phyloP scores from a whole-genome alignment of 2,888 invertebrate genomes.

The Macrophya annulata region DNA sequence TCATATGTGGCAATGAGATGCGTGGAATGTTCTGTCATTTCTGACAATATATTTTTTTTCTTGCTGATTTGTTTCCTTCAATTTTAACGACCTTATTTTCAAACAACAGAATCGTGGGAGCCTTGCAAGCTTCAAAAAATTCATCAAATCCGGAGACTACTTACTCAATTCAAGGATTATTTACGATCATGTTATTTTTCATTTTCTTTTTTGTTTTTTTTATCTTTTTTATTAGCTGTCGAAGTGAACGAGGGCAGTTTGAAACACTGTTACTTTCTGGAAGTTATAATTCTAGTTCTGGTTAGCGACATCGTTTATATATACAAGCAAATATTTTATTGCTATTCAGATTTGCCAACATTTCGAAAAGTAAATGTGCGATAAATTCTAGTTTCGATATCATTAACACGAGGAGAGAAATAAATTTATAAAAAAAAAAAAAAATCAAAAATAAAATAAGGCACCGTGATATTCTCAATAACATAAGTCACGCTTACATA shows the following conservation, averaged over 20 bases:
- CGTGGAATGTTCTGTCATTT: slow-evolving; percentile 28
- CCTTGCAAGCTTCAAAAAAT: background rate
- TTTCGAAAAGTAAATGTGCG: background rate
- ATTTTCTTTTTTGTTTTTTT: background rate
- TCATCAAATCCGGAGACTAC: slow-evolving; percentile 1
- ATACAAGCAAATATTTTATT: slow-evolving; percentile 6
- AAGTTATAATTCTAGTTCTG: background rate
- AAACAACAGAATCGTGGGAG: slow-evolving; percentile 12
- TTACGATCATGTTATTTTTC: slow-evolving; percentile 21
- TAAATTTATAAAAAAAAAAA: background rate
- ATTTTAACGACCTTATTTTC: slow-evolving; percentile 48
- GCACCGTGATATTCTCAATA: background rate
- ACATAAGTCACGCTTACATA: background rate
- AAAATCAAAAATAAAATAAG: background rate
- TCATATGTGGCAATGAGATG: slow-evolving; percentile 18
- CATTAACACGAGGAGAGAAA: background rate
- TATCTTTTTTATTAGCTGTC: background rate
- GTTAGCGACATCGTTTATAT: slow-evolving; percentile 14
- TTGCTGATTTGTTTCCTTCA: slow-evolving; percentile 30
- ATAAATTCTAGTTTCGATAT: slow-evolving; percentile 12
- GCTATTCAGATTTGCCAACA: slow-evolving; percentile 11
- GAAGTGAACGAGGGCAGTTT: background rate
- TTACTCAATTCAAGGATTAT: slow-evolving; percentile 6
- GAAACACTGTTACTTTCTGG: background rate
- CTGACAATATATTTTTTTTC: slow-evolving; percentile 33